Conservation (phyloP, 2,888 invertebrate genomes). For the Acanthacorydalis orientalis region DNA sequence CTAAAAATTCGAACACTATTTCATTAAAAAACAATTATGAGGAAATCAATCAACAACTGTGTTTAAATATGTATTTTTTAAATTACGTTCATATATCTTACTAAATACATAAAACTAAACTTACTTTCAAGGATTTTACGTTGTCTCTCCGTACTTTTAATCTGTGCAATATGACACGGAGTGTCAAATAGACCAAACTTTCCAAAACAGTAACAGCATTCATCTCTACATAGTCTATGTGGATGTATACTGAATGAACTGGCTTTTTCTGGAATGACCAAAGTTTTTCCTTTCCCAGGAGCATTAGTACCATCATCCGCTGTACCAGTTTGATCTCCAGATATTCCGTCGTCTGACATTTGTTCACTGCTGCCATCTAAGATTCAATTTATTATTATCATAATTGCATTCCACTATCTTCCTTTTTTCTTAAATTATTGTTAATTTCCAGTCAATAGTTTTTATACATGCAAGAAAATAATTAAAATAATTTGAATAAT, state of each 20-base stretch:
- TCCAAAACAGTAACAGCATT: conserved; percentile 74
- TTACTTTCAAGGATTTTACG: conserved; percentile 61
- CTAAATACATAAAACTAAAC: conserved; percentile 16
- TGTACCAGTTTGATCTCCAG: conserved; percentile 20
- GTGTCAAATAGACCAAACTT: conserved; percentile 77
- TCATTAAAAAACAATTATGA: neutral
- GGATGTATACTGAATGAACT: conserved; percentile 79
- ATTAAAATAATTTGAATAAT: neutral
- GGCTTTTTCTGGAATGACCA: conserved; percentile 76
- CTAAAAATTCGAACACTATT: conserved; percentile 22
- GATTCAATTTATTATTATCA: neutral
- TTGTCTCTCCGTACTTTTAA: conserved; percentile 66
- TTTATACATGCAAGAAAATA: neutral
- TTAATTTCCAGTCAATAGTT: neutral
- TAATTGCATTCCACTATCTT: neutral
- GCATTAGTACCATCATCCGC: conserved; percentile 23
- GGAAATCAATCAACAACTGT: neutral
- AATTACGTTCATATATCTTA: too few species aligned
- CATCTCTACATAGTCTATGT: conserved; percentile 63
- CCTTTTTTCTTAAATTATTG: too few species aligned
- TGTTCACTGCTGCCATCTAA: conserved; percentile 28
- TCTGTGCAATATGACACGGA: conserved; percentile 74
- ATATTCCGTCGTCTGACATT: conserved; percentile 24
- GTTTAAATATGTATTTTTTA: too few species aligned
- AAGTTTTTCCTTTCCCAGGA: conserved; percentile 35